Evolutionary conservation across 2,888 invertebrate genomes (phyloP).

Genomic region (Sisyra terminalis): DNA sequence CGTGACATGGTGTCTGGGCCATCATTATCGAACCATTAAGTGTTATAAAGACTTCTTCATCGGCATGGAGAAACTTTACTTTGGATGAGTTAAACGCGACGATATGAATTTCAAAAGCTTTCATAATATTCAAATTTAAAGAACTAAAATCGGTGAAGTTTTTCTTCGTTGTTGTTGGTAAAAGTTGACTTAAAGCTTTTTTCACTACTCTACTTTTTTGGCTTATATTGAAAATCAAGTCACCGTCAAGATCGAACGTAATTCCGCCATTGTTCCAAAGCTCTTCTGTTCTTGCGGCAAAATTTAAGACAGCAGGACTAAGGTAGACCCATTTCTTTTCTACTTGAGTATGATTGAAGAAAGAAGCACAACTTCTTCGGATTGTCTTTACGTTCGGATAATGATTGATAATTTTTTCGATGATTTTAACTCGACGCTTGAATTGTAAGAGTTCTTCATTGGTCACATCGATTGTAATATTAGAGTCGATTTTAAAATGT

Average conservation of each 20-base stretch:
- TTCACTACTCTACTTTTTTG: neutral
- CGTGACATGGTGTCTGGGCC: conserved; percentile 26
- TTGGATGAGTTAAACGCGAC: neutral
- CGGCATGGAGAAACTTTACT: conserved; percentile 1
- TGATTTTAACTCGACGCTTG: conserved; percentile 10
- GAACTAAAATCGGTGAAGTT: neutral
- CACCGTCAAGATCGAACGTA: neutral
- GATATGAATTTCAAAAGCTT: too few species aligned
- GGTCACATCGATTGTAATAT: too few species aligned
- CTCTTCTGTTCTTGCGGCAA: neutral
- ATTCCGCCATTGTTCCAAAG: conserved; percentile 9
- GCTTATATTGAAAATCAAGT: conserved; percentile 1
- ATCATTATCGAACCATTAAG: conserved; percentile 24
- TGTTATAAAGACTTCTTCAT: neutral
- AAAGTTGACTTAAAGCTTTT: neutral
- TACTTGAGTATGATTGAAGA: neutral
- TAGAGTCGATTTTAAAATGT: too few species aligned
- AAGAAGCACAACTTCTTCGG: too few species aligned
- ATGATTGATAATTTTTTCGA: conserved; percentile 12
- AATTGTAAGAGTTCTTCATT: too few species aligned
- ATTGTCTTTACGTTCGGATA: conserved; percentile 8
- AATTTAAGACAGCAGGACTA: neutral
- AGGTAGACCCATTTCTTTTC: neutral
- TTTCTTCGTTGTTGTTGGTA: neutral
- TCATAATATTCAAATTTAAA: neutral